Base-by-base conservation (phyloP, 2,113 vertebrate genomes). In the Prochilodus magdalenae region DNA sequence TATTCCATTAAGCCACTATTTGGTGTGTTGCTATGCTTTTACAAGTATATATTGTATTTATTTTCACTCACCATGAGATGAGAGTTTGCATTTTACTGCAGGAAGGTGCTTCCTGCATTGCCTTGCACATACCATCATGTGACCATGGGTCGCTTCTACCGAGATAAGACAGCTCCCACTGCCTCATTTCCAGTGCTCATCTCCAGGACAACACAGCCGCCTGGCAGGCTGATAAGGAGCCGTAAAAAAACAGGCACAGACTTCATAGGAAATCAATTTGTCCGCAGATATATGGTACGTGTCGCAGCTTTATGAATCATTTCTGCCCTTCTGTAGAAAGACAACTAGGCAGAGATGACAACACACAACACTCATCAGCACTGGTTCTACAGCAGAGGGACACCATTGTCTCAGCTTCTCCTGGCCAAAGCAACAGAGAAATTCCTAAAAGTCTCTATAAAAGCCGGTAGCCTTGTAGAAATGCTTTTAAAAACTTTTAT, bases 261-360 rank as follows among this genome's bases (percentile, higher is more conserved):
- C 79, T 90, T 91, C 86, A 87, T 84, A 85, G 87, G 67, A 91
- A 92, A 91, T 92, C 89, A 89, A 89, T 92, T 89, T 90, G 85
- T 83, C 77, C 69, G 24, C 67, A 82, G 65, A 76, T 77, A 76
- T 81, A 87, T 47, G 72, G 81, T 85, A 85, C 67, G 36, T 86
- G 89, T 83, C 78, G 85, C 79, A 84, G 85, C 69, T 90, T 91
- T 86, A 85, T 80, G 83, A 84, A 87, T 87, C 82, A 78, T 80
- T 86, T 86, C 73, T 36, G 24, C 67, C 47, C 63, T 11, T 72
- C 62, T 72, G 63, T 47, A 16, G 74, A 63, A 20, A 27, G 70
- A 11, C n/a, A 0, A n/a, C 2, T 22, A 44, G 5, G 14, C 80
- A 75, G 24, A 67, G 49, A 70, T 36, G 59, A 30, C 30, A 57